Conservation (phyloP, 2,113 vertebrate genomes). For the Anoura caudifer region DNA sequence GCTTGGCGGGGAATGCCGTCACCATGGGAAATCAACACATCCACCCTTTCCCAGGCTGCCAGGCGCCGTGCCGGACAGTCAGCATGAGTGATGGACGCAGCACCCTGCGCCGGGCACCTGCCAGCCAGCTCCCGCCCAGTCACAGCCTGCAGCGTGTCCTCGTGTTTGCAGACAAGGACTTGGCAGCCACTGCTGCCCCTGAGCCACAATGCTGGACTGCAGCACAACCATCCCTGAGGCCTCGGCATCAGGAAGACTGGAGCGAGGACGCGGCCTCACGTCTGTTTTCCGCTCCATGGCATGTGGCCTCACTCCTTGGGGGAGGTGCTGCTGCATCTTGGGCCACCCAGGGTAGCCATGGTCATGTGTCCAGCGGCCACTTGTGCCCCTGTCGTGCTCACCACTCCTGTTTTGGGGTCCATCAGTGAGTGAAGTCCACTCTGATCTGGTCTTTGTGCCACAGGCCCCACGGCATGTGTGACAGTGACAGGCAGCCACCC, state of each 20-base stretch:
- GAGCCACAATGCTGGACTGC: neutral
- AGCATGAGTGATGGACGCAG: too few species aligned
- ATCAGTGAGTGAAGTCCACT: rapidly evolving
- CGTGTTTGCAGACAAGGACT: too few species aligned
- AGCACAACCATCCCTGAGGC: neutral
- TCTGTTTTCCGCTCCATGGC: neutral
- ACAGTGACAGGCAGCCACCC: too few species aligned
- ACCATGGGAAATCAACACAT: neutral
- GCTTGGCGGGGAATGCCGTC: neutral
- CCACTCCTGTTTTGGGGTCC: rapidly evolving
- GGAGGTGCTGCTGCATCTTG: neutral
- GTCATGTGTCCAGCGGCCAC: rapidly evolving
- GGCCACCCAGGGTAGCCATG: neutral
- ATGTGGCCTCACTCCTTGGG: rapidly evolving
- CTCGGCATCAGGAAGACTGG: too few species aligned
- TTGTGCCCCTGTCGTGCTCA: neutral
- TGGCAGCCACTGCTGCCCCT: neutral
- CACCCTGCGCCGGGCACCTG: neutral
- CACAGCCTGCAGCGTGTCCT: neutral
- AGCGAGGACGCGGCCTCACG: neutral
- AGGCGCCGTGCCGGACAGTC: rapidly evolving
- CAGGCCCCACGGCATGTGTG: too few species aligned
- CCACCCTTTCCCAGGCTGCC: neutral
- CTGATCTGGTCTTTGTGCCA: neutral
- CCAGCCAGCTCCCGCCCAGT: too few species aligned